Percentiles rank a stretch among this genome's conserved stretches.
These are phyloP conservation scores for Drosophila heteroneura DNA, from an alignment of 2,888 invertebrate species.

Conservation along the genomic window DNA sequence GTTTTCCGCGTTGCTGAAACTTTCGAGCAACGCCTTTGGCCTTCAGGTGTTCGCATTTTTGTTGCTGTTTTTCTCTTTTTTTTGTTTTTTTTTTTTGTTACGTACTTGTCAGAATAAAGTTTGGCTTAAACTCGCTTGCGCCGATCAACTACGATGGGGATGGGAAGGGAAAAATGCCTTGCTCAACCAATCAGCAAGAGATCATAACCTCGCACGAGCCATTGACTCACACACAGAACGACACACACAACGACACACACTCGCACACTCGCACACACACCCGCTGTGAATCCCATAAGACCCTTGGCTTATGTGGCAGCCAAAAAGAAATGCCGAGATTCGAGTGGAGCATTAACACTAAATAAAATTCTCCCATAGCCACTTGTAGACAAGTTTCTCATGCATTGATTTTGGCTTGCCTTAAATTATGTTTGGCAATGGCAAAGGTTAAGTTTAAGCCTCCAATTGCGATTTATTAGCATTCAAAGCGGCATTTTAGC, in stretches of 20 bases:
- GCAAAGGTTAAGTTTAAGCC: constrained; percentile 71
- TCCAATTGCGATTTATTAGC: constrained; percentile 81
- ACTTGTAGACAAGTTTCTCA: constrained; percentile 48
- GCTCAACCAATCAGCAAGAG: constrained; percentile 47
- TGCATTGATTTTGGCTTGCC: constrained; percentile 18
- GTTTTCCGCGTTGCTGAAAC: constrained; percentile 45
- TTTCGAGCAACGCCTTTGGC: constrained; percentile 33
- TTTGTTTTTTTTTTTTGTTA: not conserved
- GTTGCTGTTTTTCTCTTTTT: not conserved
- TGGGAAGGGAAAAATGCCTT: constrained; percentile 1
- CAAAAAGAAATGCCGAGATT: constrained; percentile 29
- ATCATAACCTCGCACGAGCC: constrained; percentile 45
- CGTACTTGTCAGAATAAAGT: constrained; percentile 28
- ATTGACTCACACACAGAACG: constrained; percentile 56
- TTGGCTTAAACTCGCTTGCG: constrained; percentile 6
- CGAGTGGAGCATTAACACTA: constrained; percentile 43
- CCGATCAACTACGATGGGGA: constrained; percentile 10
- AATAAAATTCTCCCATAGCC: constrained; percentile 30
- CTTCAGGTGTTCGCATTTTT: not conserved
- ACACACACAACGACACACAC: constrained; percentile 16
- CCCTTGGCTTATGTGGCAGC: constrained; percentile 46
- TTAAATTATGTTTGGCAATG: constrained; percentile 64
- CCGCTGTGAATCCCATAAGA: not conserved
- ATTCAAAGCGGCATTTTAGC: constrained; percentile 80
- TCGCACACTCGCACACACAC: constrained; percentile 30